Evolutionary conservation across 2,888 invertebrate genomes (phyloP), one percentile per base, ranked within the genome.

Genomic region (Sphaerophoria rueppellii): DNA sequence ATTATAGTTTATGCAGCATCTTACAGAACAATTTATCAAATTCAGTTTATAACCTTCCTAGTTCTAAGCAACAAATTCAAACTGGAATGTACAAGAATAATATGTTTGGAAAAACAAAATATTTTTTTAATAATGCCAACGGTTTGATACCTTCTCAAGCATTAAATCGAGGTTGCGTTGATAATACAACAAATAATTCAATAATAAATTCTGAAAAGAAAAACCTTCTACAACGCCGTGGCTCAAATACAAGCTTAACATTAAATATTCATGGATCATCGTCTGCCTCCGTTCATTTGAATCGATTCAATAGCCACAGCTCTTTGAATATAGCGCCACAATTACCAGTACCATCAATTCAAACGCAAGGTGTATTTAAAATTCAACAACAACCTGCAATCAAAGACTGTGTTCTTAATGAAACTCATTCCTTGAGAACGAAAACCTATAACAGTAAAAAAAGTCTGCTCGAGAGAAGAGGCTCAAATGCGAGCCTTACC

Each of bases 401-500:
- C 4, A 78, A 74, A 32, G 78, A 86, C 40, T 4, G 55, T 11
- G n/a, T n/a, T 14, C 32, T 60, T 4, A 46, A 24, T 48, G 78
- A 75, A 43, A 63, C 9, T 32, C 55, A 11, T 24, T 67, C 48
- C 14, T 34, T 46, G n/a, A 61, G n/a, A 16, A 61, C 6, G 34
- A 46, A 35, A 78, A 34, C 6, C 12, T 40, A 37, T 34, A 11
- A 6, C 16, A 60, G 24, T 6, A 63, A 76, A 75, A 86, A 79
- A 50, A 96, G 96, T 7, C 91, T 97, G 1, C 92, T 97, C 5
- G 97, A 97, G 90, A 94, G 98, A 35, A 93, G 98, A 71, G 98
- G 98, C 67, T 98, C 98, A 1, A 98, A 97, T 90, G 97, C 98
- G 0, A 97, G 97, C 74, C 92, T 98, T 2, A 98, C 98, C 0